phyloP scores from a whole-genome alignment of 2,797 vertebrate genomes.

The Pangasius djambal region DNA sequence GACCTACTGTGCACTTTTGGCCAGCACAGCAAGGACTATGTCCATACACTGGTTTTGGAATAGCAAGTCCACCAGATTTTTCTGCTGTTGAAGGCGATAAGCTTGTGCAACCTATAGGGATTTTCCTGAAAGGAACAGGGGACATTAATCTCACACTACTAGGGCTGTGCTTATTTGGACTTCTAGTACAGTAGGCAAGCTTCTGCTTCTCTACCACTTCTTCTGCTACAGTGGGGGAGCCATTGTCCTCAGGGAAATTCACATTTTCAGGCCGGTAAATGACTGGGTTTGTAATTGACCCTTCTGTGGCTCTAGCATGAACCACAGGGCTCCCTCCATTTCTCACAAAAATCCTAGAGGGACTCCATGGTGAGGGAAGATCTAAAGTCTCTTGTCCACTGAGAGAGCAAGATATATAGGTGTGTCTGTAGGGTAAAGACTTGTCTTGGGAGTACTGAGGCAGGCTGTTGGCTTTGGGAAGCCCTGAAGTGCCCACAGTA shows the following conservation, averaged over 20 bases:
- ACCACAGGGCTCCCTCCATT: slow-evolving; percentile 65
- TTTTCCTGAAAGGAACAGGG: slow-evolving; percentile 59
- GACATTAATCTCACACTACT: slow-evolving; percentile 55
- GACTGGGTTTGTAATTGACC: slow-evolving; percentile 62
- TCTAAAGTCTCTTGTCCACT: slow-evolving; percentile 67
- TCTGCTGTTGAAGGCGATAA: slow-evolving; percentile 59
- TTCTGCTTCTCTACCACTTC: slow-evolving; percentile 69
- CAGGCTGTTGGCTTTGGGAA: slow-evolving; percentile 65
- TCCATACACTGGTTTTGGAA: slow-evolving; percentile 86
- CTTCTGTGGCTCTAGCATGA: slow-evolving; percentile 68
- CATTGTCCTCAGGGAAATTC: slow-evolving; percentile 64
- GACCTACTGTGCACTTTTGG: slow-evolving; percentile 70
- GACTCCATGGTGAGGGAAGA: slow-evolving; percentile 71
- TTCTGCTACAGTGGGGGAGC: slow-evolving; percentile 57
- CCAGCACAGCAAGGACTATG: slow-evolving; percentile 78
- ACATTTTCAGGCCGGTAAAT: slow-evolving; percentile 72
- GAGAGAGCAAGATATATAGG: slow-evolving; percentile 79
- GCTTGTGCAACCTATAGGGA: slow-evolving; percentile 50
- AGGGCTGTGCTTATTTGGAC: slow-evolving; percentile 62
- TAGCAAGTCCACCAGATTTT: slow-evolving; percentile 70
- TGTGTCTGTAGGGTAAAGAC: slow-evolving; percentile 74
- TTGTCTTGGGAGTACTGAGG: slow-evolving; percentile 65
- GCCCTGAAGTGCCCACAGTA: slow-evolving; percentile 53
- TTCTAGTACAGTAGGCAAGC: slow-evolving; percentile 66
- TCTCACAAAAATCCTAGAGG: slow-evolving; percentile 60